phyloP scores from a whole-genome alignment of 64 coral and sea anemone species.

The Montipora cactus region DNA sequence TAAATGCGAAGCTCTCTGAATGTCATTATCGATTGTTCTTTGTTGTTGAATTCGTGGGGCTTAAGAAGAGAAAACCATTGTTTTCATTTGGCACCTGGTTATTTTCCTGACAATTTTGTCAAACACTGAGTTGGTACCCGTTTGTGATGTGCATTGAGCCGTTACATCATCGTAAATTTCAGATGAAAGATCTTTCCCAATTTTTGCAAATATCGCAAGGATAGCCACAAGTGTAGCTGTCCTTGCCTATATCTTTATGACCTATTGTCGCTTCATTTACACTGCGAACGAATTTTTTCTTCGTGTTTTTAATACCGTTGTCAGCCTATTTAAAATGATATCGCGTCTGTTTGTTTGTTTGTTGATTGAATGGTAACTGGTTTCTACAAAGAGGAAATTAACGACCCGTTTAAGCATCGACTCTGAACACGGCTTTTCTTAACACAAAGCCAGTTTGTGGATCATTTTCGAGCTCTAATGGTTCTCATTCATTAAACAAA shows the following conservation, averaged over 20 bases:
- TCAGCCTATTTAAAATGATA: neutral
- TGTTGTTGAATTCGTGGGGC: neutral
- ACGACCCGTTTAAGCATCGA: neutral
- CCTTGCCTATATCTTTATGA: too few species aligned
- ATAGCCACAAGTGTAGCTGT: too few species aligned
- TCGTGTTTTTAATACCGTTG: neutral
- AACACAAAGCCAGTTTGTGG: neutral
- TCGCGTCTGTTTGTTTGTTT: constrained; percentile 10
- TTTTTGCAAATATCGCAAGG: neutral
- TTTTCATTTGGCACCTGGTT: constrained; percentile 14
- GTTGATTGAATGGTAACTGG: neutral
- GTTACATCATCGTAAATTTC: neutral
- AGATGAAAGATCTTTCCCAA: neutral
- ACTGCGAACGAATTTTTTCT: neutral
- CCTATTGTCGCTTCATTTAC: neutral
- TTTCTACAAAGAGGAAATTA: neutral
- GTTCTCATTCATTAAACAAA: neutral
- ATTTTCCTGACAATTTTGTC: constrained; percentile 3
- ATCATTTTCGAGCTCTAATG: neutral
- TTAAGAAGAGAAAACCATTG: neutral
- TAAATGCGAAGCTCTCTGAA: neutral
- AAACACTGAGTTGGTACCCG: constrained; percentile 34
- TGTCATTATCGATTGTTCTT: neutral
- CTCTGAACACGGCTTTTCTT: neutral
- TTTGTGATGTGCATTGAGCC: neutral